Evolutionary conservation across 1,140 invertebrate species (phyloP), one percentile per base, ranked within the genome.

Genomic region (Scylla paramamosain): DNA sequence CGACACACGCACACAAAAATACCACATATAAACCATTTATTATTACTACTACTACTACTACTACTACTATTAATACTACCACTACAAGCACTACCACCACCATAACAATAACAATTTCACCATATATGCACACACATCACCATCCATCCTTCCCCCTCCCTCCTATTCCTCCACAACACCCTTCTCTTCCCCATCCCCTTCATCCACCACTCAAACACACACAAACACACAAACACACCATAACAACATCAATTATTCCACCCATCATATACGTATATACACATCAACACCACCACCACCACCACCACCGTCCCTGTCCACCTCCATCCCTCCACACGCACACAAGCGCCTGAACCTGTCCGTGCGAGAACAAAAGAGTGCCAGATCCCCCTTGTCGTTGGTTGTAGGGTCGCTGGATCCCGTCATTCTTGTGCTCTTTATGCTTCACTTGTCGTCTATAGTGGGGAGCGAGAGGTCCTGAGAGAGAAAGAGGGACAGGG

Each of bases 381-480:
- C 20, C 28, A 12, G 31, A 87, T 87, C 92, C 92, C 83, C 82
- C 86, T 59, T 48, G 82, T 84, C 48, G 92, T 48, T 52, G 92
- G 92, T 93, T 83, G 83, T 28, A 87, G 45, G 39, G 46, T 25
- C n/a, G 91, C 39, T 59, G 82, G 83, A 93, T 93, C 83, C 92
- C 92, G 87, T 87, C 83, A 93, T 87, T 93, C 92, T 93, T 93
- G 92, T 84, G 92, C 92, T 93, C 82, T 93, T 93, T 93, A 93
- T 93, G 92, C 92, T 48, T 93, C 45, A 93, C 92, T 93, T 93
- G 92, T 93, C 92, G 86, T 93, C 92, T 93, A 93, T 93, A 93
- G 92, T n/a, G 67, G 67, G 67, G 4, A 83, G 82, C 45, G 32
- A 48, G 90, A 39, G 90, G 4, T 28, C 89, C 20, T 16, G 67